Percentiles rank a stretch among this genome's conserved stretches.
Conservation (phyloP, 2,888 invertebrate species). For the Oasisia sp. region DNA sequence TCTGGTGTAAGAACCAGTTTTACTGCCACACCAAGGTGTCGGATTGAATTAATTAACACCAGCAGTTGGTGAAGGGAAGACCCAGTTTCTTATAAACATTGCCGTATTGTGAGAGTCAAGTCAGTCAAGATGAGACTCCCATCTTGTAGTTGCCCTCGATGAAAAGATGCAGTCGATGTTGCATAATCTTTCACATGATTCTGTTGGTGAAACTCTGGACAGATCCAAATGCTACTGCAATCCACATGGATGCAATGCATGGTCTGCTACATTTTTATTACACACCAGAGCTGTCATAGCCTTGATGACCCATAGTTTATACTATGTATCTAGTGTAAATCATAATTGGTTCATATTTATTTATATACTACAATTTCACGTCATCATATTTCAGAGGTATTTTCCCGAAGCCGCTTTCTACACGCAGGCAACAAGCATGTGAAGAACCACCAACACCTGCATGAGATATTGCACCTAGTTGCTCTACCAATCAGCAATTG, state of each 20-base stretch:
- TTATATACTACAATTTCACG: neutral
- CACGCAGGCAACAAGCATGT: neutral
- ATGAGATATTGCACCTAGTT: too few relatives aligned
- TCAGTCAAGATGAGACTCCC: too few relatives aligned
- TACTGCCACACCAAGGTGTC: neutral
- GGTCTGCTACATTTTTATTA: neutral
- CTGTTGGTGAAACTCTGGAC: too few relatives aligned
- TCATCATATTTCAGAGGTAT: neutral
- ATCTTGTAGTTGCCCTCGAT: too few relatives aligned
- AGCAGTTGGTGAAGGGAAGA: too few relatives aligned
- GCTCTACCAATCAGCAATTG: too few relatives aligned
- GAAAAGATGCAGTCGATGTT: too few relatives aligned
- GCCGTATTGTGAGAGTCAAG: too few relatives aligned
- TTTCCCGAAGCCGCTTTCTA: neutral
- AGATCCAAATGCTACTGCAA: neutral
- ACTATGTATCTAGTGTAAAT: neutral
- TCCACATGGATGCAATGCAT: neutral
- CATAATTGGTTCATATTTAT: neutral
- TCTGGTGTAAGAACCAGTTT: neutral
- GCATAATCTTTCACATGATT: too few relatives aligned
- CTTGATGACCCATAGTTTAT: neutral
- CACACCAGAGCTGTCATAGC: neutral
- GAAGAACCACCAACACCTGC: too few relatives aligned
- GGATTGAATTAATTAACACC: too few relatives aligned
- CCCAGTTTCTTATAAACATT: too few relatives aligned